A percentile compares a stretch with the other conserved stretches of the same genome.
These are phyloP conservation scores for Elephas maximus DNA, from an alignment of 2,113 vertebrate genomes.

Conservation along the genomic window DNA sequence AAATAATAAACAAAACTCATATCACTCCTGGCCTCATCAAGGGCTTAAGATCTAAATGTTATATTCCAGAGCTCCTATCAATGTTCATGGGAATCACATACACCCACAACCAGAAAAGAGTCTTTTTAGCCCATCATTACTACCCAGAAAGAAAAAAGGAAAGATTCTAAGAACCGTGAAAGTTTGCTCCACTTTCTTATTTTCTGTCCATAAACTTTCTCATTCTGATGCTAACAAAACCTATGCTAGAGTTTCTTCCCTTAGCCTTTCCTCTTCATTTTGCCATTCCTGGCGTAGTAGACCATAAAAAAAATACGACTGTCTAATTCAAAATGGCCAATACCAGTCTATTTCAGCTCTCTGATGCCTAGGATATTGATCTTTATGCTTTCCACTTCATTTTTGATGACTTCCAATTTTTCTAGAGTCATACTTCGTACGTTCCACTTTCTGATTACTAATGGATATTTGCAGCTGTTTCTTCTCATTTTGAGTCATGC, in stretches of 20 bases:
- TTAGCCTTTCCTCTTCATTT: background rate
- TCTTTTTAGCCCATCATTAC: background rate
- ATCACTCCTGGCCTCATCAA: background rate
- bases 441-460: too few relatives aligned
- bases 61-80: slow-evolving; percentile 78
- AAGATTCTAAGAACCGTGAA: slow-evolving; percentile 2
- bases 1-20: background rate
- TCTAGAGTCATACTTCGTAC: too few relatives aligned
- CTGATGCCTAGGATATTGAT: too few relatives aligned
- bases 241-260: background rate
- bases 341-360: too few relatives aligned
- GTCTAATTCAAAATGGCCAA: too few relatives aligned
- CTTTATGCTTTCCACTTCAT: too few relatives aligned
- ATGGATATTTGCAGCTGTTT: too few relatives aligned
- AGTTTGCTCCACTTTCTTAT: slow-evolving; percentile 1
- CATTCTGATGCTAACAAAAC: slow-evolving; percentile 23
- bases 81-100: slow-evolving; percentile 65
- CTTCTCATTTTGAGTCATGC: too few relatives aligned
- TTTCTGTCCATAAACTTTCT: slow-evolving; percentile 29
- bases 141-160: slow-evolving; percentile 34
- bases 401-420: too few relatives aligned
- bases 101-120: slow-evolving; percentile 17
- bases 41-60: slow-evolving; percentile 27
- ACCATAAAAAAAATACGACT: too few relatives aligned
- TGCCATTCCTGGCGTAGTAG: too few relatives aligned